A percentile compares a stretch with the other conserved stretches of the same genome.
Conservation (phyloP, 2,113 vertebrate genomes). For the Piaya cayana region DNA sequence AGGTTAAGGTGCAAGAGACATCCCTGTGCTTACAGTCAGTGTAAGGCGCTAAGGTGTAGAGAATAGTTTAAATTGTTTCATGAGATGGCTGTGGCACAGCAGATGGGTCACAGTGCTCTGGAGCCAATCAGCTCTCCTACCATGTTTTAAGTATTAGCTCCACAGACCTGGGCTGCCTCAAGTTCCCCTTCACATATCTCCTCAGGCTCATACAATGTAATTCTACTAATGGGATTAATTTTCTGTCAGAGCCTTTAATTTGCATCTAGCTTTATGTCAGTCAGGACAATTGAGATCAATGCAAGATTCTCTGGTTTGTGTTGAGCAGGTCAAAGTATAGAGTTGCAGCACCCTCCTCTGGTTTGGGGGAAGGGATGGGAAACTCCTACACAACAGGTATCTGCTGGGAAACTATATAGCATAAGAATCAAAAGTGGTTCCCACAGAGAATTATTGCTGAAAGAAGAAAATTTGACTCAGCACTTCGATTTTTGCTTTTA, state of each 20-base stretch:
- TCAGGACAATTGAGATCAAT: background rate
- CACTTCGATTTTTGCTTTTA: background rate
- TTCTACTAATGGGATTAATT: background rate
- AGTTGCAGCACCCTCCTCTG: background rate
- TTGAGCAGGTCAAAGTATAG: background rate
- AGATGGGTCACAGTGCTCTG: background rate
- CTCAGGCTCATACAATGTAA: background rate
- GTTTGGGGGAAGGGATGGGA: background rate
- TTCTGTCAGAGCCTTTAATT: background rate
- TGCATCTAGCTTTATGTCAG: background rate
- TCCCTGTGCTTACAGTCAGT: background rate
- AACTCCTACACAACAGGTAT: background rate
- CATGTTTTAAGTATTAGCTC: accelerated
- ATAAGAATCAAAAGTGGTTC: background rate
- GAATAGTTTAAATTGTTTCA: background rate
- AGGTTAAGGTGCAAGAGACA: background rate
- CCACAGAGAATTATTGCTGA: background rate
- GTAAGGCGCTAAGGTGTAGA: background rate
- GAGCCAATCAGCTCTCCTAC: background rate
- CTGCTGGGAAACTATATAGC: background rate
- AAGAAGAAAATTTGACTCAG: background rate
- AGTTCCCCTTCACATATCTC: background rate
- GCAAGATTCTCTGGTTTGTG: background rate
- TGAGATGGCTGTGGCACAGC: background rate
- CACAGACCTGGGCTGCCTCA: background rate